These are phyloP conservation scores for Kryptolebias marmoratus DNA, from an alignment of 2,113 vertebrate species.

Conservation along the genomic window DNA sequence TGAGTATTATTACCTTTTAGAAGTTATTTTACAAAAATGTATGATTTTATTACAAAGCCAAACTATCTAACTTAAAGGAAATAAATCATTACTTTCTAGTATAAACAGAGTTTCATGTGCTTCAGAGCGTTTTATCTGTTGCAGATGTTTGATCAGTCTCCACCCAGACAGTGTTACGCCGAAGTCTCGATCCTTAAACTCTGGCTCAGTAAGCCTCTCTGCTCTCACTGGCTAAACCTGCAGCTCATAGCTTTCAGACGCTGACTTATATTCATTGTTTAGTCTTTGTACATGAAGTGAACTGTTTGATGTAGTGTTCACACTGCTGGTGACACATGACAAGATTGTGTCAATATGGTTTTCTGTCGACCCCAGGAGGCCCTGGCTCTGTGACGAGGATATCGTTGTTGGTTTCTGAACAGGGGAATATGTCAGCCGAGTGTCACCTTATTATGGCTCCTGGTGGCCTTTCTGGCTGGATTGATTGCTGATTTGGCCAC, in stretches of 20 bases:
- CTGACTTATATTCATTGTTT: constrained; percentile 29
- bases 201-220: constrained; percentile 16
- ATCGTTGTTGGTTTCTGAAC: constrained; percentile 51
- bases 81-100: no score
- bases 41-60: no score
- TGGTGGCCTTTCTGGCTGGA: constrained; percentile 67
- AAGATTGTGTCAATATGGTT: constrained; percentile 44
- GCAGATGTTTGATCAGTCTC: constrained; percentile 25
- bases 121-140: no score
- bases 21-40: no score
- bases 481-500: constrained; percentile 72
- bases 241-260: constrained; percentile 11
- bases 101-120: background rate
- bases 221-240: constrained; percentile 26
- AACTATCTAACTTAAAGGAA: no score
- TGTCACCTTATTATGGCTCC: constrained; percentile 62
- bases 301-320: constrained; percentile 46
- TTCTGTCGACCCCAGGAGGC: constrained; percentile 57
- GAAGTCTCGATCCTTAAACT: constrained; percentile 36
- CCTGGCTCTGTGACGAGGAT: constrained; percentile 63
- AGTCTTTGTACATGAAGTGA: constrained; percentile 45
- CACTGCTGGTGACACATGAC: constrained; percentile 53
- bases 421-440: constrained; percentile 59
- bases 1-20: no score
- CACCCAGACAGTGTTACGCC: constrained; percentile 41